Evolutionary conservation across 2,888 invertebrate genomes (phyloP), one percentile per base, ranked within the genome.

Genomic region (Cremastinae sp.): DNA sequence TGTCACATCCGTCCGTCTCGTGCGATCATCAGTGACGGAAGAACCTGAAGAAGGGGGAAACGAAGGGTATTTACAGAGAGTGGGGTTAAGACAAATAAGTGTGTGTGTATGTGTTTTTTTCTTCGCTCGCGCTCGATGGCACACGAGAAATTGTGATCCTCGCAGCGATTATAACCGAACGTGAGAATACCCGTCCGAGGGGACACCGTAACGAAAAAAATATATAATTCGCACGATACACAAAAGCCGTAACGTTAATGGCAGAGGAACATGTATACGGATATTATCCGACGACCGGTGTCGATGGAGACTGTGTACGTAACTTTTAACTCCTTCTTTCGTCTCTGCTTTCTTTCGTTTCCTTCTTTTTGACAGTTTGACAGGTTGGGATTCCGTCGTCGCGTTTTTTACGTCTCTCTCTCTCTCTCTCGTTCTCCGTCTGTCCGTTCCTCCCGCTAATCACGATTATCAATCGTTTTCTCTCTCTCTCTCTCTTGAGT

Each of bases 231-330:
- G 65, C 54, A 18, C 45, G 45, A 54, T 53, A 64, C 9, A 38
- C 43, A 49, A 47, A 56, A 53, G 64, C 56, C 58, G 76, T 82
- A 82, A 86, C 84, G 88, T 89, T 89, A 86, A 89, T 89, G 89
- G 89, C 89, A 88, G 89, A 89, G 83, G 89, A 89, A 85, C 86
- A 89, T 89, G 88, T 87, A 79, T 89, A 89, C 84, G 89, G 89
- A 82, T 89, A 87, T 79, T 87, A 84, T 85, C 88, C 88, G 84
- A 84, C 86, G 82, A 82, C 83, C 87, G 88, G 86, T 80, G 86
- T 84, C 86, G 85, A 89, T 80, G 85, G 86, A 81, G 85, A 87
- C 78, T 82, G 85, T 83, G 88, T 89, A 89, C 84, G 89, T 89
- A 88, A 80, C 79, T 78, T 80, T 83, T 83, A 20, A 22, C 18